A percentile compares a stretch with the other conserved stretches of the same genome.
Conservation (phyloP, 2,888 invertebrate genomes). For the Leptothorax acervorum region DNA sequence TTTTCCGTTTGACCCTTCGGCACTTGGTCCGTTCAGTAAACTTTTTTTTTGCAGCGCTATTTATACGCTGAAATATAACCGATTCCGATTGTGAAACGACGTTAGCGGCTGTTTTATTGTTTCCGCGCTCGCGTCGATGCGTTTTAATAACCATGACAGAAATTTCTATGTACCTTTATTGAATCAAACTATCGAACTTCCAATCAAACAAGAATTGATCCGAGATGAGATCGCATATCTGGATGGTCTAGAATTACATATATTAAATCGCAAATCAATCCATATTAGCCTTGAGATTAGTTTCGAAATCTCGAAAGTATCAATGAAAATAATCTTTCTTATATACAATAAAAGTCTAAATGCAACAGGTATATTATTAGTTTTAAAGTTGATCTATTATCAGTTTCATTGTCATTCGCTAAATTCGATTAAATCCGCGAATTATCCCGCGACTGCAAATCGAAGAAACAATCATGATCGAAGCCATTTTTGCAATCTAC, state of each 20-base stretch:
- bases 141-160: neutral
- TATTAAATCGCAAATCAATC: neutral
- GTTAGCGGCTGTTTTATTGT: slow-evolving; percentile 3
- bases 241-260: neutral
- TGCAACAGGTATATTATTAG: slow-evolving; percentile 3
- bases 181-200: neutral
- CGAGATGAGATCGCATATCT: neutral
- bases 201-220: neutral
- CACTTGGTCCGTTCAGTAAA: neutral
- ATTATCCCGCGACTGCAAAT: neutral
- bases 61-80: neutral
- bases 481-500: neutral
- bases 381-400: neutral
- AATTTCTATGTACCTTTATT: neutral
- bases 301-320: neutral
- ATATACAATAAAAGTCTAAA: neutral
- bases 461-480: neutral
- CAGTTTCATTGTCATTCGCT: neutral
- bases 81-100: neutral
- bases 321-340: neutral
- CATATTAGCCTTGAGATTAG: neutral
- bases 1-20: slow-evolving; percentile 43
- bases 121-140: neutral
- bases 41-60: neutral
- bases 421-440: neutral